phyloP scores from a whole-genome alignment of 2,888 invertebrate genomes.

The Polietes domitor region DNA sequence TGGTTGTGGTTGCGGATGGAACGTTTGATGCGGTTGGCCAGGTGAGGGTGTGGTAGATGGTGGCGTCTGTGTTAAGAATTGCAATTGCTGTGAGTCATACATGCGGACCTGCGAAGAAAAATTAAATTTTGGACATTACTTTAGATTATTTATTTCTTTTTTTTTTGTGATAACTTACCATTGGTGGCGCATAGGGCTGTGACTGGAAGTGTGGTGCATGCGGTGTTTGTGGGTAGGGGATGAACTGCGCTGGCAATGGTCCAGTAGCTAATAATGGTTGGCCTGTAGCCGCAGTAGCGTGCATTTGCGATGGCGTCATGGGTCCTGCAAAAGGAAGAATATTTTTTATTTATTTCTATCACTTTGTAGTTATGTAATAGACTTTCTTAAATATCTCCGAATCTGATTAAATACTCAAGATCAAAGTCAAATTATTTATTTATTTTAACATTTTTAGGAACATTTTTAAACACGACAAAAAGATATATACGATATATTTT shows the following conservation, averaged over 20 bases:
- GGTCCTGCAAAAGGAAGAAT: constrained; percentile 77
- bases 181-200: constrained; percentile 78
- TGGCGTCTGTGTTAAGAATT: constrained; percentile 83
- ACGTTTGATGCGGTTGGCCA: constrained; percentile 83
- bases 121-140: constrained; percentile 5
- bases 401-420: no score
- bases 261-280: constrained; percentile 92
- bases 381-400: no score
- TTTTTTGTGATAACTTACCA: constrained; percentile 78
- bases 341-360: no score
- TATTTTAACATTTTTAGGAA: no score
- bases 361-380: no score
- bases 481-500: no score
- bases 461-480: no score
- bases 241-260: constrained; percentile 85
- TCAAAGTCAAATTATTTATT: no score
- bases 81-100: constrained; percentile 84
- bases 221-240: constrained; percentile 85
- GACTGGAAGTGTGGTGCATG: constrained; percentile 82
- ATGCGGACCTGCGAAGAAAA: constrained; percentile 84
- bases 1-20: constrained; percentile 83
- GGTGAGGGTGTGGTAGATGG: constrained; percentile 83
- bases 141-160: neutral
- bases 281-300: constrained; percentile 87
- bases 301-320: constrained; percentile 87